Conservation (phyloP, 2,797 vertebrate species). For the Macroramphosus scolopax region DNA sequence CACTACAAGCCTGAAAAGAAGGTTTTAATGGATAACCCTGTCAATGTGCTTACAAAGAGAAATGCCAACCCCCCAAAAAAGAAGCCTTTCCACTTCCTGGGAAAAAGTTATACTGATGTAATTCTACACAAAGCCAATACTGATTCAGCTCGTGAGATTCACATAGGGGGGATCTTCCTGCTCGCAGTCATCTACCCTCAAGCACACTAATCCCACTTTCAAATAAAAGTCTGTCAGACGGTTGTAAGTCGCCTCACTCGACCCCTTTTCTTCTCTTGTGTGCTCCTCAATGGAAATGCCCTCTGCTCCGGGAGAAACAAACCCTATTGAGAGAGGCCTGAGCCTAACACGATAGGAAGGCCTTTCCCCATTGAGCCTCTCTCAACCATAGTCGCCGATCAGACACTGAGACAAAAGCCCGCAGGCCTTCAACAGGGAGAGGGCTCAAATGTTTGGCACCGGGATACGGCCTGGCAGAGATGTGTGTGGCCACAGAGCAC, state of each 20-base stretch:
- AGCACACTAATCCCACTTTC: slow-evolving; percentile 16
- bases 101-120: slow-evolving; percentile 29
- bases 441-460: slow-evolving; percentile 67
- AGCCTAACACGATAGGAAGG: slow-evolving; percentile 44
- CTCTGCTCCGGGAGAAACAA: slow-evolving; percentile 37
- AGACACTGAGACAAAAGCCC: slow-evolving; percentile 61
- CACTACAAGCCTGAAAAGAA: slow-evolving; percentile 27
- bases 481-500: slow-evolving; percentile 60
- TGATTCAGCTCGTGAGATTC: slow-evolving; percentile 23
- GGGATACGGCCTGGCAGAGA: slow-evolving; percentile 49
- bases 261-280: slow-evolving; percentile 8
- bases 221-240: slow-evolving; percentile 28
- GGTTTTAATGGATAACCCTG: slow-evolving; percentile 18
- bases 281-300: slow-evolving; percentile 32
- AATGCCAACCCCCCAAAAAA: slow-evolving; percentile 17
- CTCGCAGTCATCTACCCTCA: neutral
- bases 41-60: slow-evolving; percentile 30
- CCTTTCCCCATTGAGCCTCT: slow-evolving; percentile 46
- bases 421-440: slow-evolving; percentile 46
- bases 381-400: slow-evolving; percentile 48
- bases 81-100: slow-evolving; percentile 23
- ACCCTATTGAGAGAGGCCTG: slow-evolving; percentile 44
- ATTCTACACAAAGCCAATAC: slow-evolving; percentile 17
- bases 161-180: slow-evolving; percentile 17
- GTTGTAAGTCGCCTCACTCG: slow-evolving; percentile 1